Percentiles rank a stretch among this genome's conserved stretches.
Evolutionary conservation across 2,113 vertebrate genomes (phyloP).

Genomic region (Sinocyclocheilus grahami): DNA sequence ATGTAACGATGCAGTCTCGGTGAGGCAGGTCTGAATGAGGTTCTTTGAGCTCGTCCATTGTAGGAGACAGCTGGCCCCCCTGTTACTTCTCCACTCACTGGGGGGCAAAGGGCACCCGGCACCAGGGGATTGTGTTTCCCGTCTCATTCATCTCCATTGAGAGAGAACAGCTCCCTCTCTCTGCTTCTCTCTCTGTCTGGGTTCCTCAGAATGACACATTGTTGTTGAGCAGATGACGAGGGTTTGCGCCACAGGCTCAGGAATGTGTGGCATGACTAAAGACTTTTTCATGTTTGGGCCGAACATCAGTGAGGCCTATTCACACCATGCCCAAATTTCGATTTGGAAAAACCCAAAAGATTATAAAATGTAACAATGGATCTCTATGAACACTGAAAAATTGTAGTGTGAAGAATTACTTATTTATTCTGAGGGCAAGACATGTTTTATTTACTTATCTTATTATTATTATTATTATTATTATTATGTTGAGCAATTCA

Average conservation of each 20-base stretch:
- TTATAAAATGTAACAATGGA: conserved; percentile 11
- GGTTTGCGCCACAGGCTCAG: conserved; percentile 32
- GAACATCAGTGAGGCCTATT: conserved; percentile 10
- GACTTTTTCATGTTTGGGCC: conserved; percentile 27
- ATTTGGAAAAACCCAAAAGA: conserved; percentile 30
- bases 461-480: not conserved
- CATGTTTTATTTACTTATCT: not conserved
- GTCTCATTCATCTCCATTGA: conserved; percentile 49
- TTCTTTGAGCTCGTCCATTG: conserved; percentile 75
- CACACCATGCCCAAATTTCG: not conserved
- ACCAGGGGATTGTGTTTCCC: conserved; percentile 75
- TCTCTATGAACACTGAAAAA: not conserved
- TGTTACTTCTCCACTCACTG: conserved; percentile 70
- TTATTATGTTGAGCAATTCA: not conserved
- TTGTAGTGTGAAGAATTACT: not conserved
- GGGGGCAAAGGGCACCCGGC: conserved; percentile 72
- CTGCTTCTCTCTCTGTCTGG: conserved; percentile 36
- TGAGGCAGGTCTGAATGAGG: conserved; percentile 71
- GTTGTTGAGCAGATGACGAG: conserved; percentile 52
- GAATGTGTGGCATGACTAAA: conserved; percentile 35
- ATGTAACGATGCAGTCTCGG: conserved; percentile 59
- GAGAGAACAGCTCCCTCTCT: conserved; percentile 56
- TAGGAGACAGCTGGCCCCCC: conserved; percentile 79
- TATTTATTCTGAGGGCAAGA: not conserved
- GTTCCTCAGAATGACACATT: conserved; percentile 47